These are phyloP conservation scores for Iselma pallidipennis DNA, from an alignment of 2,888 invertebrate genomes.

Conservation along the genomic window DNA sequence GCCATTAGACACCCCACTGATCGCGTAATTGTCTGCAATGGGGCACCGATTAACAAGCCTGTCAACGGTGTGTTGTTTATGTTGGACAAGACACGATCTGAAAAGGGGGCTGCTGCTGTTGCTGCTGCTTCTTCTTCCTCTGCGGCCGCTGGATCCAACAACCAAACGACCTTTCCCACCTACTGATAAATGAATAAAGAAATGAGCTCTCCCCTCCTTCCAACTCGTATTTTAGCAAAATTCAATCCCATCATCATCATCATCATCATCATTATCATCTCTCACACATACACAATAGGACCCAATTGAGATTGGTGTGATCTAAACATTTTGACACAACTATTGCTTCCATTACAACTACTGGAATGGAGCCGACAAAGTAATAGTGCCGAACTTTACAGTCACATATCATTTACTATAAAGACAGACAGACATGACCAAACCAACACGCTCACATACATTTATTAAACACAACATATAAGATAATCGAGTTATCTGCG, in stretches of 20 bases:
- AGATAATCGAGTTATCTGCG: conserved; percentile 1
- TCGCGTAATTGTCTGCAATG: conserved; percentile 37
- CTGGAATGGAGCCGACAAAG: not conserved
- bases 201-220: not conserved
- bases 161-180: not conserved
- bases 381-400: not conserved
- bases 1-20: conserved; percentile 33
- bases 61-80: conserved; percentile 38
- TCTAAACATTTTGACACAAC: not conserved
- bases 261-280: not conserved
- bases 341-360: not conserved
- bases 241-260: not conserved
- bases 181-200: not conserved
- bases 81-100: conserved; percentile 9
- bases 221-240: not conserved
- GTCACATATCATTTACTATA: not conserved
- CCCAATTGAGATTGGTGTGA: not conserved
- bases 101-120: not conserved
- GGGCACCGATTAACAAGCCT: conserved; percentile 36
- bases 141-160: not conserved
- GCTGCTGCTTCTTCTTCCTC: no score
- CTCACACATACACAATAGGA: not conserved
- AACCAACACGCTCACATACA: not conserved
- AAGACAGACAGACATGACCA: not conserved
- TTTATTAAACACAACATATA: not conserved